Conservation (phyloP, 2,888 invertebrate genomes). For the Nemoura dubitans region DNA sequence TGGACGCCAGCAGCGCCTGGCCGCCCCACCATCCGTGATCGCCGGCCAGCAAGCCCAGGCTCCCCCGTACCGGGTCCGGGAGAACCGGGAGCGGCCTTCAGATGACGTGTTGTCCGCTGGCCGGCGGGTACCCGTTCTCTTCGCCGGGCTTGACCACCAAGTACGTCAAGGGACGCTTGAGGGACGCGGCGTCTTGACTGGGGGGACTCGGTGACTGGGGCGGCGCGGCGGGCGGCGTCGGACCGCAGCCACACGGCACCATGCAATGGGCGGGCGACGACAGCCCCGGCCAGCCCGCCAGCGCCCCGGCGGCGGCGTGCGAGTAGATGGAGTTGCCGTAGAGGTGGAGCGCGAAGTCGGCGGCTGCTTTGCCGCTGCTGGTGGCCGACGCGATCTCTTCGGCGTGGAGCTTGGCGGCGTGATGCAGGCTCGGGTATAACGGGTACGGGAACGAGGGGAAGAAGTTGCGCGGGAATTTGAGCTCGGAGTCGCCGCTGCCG, state of each 20-base stretch:
- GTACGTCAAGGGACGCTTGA: constrained; percentile 68
- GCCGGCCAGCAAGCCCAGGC: constrained; percentile 56
- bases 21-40: constrained; percentile 59
- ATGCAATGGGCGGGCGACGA: constrained; percentile 61
- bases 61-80: constrained; percentile 70
- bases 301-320: constrained; percentile 57
- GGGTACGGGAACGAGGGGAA: constrained; percentile 78
- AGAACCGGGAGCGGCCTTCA: constrained; percentile 87
- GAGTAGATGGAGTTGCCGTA: constrained; percentile 67
- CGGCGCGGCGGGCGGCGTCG: constrained; percentile 50
- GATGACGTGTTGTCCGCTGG: constrained; percentile 70
- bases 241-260: constrained; percentile 53
- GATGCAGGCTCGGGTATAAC: constrained; percentile 70
- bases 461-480: constrained; percentile 72
- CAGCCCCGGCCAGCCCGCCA: constrained; percentile 54
- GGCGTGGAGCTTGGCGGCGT: constrained; percentile 51
- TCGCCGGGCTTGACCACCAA: constrained; percentile 71
- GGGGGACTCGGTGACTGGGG: constrained; percentile 43
- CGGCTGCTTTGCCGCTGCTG: constrained; percentile 62
- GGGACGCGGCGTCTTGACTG: constrained; percentile 49
- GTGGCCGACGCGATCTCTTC: constrained; percentile 52
- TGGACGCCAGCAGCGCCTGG: constrained; percentile 55
- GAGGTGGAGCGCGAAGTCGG: constrained; percentile 73
- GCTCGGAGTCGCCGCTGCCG: constrained; percentile 65
- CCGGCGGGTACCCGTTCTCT: constrained; percentile 56